Evolutionary conservation across 2,888 invertebrate genomes (phyloP), one percentile per base, ranked within the genome.

Genomic region (Boloria euphrosyne): DNA sequence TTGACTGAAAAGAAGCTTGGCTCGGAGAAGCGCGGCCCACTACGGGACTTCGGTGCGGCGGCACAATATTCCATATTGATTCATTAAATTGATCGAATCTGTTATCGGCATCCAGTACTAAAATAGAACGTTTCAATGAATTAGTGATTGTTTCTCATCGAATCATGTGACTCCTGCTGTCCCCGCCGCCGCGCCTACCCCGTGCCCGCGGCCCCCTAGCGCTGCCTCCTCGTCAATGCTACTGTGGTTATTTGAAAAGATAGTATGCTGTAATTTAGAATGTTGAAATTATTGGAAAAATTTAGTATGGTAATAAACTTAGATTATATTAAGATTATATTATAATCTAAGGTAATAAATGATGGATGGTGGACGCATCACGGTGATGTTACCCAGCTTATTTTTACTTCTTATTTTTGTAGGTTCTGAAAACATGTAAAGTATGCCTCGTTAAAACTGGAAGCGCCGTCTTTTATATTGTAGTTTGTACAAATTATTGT

Each of bases 131-230:
- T 49, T 62, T 62, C 62, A 67, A 70, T 71, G 71, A 71, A 75
- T 75, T 75, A 73, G 72, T 72, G 76, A 73, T 70, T 73, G 68
- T 74, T 62, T 67, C 70, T 43, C 70, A 60, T 69, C 22, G 22
- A 3, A 22, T 22, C 67, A 67, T 69, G 71, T 67, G 71, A 71
- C 72, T 69, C 18, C 18, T 62, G 14, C 55, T n/a, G 17, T 52
- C 49, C 17, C 43, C 27, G 31, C 31, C 31, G 31, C 31, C 31
- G 31, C n/a, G n/a, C n/a, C n/a, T n/a, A n/a, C 16, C 16, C 38
- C 66, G 3, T 16, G 54, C 52, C 10, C 50, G n/a, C 53, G 57
- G n/a, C 47, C 13, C 46, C 49, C 52, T 6, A 27, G 16, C 18
- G 7, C 13, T 38, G 43, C 47, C 38, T 5, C 14, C 18, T 2